phyloP scores from a whole-genome alignment of 2,113 vertebrate genomes.

The Piliocolobus tephrosceles region DNA sequence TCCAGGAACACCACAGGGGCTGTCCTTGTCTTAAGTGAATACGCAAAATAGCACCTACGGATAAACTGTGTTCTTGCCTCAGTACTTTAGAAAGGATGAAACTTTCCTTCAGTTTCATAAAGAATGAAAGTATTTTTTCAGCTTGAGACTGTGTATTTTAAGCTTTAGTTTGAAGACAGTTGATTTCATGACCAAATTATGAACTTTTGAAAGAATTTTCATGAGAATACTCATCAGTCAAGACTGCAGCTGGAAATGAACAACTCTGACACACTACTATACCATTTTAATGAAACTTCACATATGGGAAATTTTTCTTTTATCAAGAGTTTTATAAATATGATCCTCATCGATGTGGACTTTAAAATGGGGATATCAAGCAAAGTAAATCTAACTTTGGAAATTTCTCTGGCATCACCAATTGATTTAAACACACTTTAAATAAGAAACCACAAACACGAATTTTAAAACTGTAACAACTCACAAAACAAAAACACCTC shows the following conservation, averaged over 20 bases:
- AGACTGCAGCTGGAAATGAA: slow-evolving; percentile 4
- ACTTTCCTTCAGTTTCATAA: slow-evolving; percentile 64
- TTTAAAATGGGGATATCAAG: background rate
- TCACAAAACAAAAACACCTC: slow-evolving; percentile 17
- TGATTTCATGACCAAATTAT: slow-evolving; percentile 75
- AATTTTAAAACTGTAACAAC: background rate
- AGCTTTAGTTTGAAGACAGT: slow-evolving; percentile 50
- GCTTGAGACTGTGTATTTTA: slow-evolving; percentile 61
- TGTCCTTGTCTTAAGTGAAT: background rate
- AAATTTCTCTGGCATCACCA: slow-evolving; percentile 24
- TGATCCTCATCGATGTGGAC: background rate
- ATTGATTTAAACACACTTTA: slow-evolving; percentile 12
- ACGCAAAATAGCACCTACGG: background rate
- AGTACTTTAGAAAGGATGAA: slow-evolving; percentile 64
- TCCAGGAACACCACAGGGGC: background rate
- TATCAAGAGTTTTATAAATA: slow-evolving; percentile 34
- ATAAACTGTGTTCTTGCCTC: slow-evolving; percentile 34
- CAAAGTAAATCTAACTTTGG: background rate
- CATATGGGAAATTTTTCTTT: background rate
- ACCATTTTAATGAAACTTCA: slow-evolving; percentile 50
- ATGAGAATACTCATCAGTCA: slow-evolving; percentile 71
- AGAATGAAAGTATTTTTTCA: slow-evolving; percentile 59
- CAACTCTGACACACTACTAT: background rate
- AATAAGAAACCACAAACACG: background rate
- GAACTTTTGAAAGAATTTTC: slow-evolving; percentile 72